Evolutionary conservation across 2,113 vertebrate genomes (phyloP).

Genomic region (Datnioides undecimradiatus): DNA sequence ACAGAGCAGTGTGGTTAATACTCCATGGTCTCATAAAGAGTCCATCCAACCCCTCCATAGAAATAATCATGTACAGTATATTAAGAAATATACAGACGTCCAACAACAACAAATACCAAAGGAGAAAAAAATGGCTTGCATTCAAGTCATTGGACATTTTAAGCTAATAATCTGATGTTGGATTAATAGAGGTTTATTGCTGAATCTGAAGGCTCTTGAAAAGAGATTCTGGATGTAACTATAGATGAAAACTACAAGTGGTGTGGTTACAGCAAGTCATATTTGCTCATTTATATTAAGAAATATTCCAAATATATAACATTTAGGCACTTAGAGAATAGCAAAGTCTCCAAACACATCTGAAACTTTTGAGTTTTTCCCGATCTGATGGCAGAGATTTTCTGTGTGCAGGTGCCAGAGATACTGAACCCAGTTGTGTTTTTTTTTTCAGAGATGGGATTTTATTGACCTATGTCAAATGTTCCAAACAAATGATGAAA

Average conservation of each 20-base stretch:
- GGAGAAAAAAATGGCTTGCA: slow-evolving; percentile 65
- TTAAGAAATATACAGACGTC: slow-evolving; percentile 67
- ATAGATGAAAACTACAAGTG: slow-evolving; percentile 29
- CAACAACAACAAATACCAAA: slow-evolving; percentile 79
- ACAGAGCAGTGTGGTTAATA: slow-evolving; percentile 71
- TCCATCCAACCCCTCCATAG: slow-evolving; percentile 70
- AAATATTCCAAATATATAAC: slow-evolving; percentile 60
- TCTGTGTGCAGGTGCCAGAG: slow-evolving; percentile 40
- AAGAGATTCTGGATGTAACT: slow-evolving; percentile 60
- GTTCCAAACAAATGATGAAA: slow-evolving; percentile 37
- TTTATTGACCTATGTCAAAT: slow-evolving; percentile 23
- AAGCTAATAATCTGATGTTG: slow-evolving; percentile 69
- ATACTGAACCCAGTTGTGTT: slow-evolving; percentile 19
- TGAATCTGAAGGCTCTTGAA: slow-evolving; percentile 64
- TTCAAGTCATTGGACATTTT: slow-evolving; percentile 69
- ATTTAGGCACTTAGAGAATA: slow-evolving; percentile 49
- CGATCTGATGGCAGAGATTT: slow-evolving; percentile 34
- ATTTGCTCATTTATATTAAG: slow-evolving; percentile 41
- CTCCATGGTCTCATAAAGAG: slow-evolving; percentile 68
- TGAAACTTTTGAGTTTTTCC: slow-evolving; percentile 20
- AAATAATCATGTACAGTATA: slow-evolving; percentile 69
- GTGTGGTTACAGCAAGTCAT: slow-evolving; percentile 31
- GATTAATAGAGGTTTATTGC: slow-evolving; percentile 53
- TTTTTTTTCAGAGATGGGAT: slow-evolving; percentile 24
- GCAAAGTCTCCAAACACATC: slow-evolving; percentile 41